Conservation (phyloP, 2,113 vertebrate genomes). For the Phylloscopus whistleri region DNA sequence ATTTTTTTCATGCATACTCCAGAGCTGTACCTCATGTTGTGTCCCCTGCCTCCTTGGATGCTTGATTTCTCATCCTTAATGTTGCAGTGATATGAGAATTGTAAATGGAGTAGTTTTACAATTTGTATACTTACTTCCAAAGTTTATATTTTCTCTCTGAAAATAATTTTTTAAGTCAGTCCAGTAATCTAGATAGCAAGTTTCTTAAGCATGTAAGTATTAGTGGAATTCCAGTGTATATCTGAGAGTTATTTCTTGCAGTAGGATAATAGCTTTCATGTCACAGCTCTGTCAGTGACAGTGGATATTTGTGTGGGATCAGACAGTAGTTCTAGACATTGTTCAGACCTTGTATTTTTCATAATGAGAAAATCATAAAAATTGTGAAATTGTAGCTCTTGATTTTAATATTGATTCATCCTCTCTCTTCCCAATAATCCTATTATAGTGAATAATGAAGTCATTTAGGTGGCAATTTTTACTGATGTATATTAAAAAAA, state of each 20-base stretch:
- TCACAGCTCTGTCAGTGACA: background rate
- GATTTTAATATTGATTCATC: constrained; percentile 2
- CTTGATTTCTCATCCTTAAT: constrained; percentile 52
- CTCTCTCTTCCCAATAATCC: constrained; percentile 10
- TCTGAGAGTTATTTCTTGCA: background rate
- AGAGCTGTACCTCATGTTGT: background rate
- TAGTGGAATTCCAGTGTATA: background rate
- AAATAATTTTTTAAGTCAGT: background rate
- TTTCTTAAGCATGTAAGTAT: constrained; percentile 27
- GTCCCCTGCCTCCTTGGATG: constrained; percentile 33
- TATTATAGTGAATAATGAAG: background rate
- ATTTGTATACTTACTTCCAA: background rate
- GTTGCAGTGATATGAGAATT: background rate
- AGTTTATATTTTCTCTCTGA: background rate
- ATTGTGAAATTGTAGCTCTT: background rate
- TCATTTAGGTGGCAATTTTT: constrained; percentile 20
- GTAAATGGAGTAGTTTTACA: background rate
- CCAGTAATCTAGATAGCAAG: background rate
- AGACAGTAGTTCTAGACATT: background rate
- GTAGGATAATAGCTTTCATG: background rate
- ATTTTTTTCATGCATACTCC: background rate
- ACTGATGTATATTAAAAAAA: background rate
- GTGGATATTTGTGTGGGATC: background rate
- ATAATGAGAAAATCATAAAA: background rate
- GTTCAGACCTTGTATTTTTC: background rate